Evolutionary conservation across 2,888 invertebrate genomes (phyloP), one percentile per base, ranked within the genome.

Genomic region (Aporophyla lueneburgensis): DNA sequence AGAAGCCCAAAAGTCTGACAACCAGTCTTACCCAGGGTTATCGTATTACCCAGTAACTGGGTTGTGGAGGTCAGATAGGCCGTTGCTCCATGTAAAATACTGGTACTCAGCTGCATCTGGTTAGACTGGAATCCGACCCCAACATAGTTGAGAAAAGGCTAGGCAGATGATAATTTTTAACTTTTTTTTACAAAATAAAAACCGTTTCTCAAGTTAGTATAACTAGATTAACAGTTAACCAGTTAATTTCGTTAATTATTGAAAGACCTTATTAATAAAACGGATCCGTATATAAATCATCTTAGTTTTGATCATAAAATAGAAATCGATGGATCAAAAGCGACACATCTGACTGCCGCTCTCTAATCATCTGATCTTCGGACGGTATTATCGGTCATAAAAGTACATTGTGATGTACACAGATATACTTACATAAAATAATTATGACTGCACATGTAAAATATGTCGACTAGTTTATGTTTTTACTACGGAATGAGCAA

Each of bases 291-390:
- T 74, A 79, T 85, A 87, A 86, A 87, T 87, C 86, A 83, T 71
- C 33, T 65, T 49, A 51, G 61, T 72, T 74, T 77, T 63, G 71
- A 74, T 78, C 71, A 24, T 85, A 78, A 83, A 85, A 72, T 83
- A 85, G 83, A 83, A 83, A 83, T 78, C 78, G 74, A 51, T 80
- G 76, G 65, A 82, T 82, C 85, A 82, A 84, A 71, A 81, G 66
- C 62, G 83, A 81, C 83, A 81, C 61, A 80, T 85, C 12, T 24
- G 56, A 67, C 56, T 59, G 66, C 68, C 66, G 62, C 85, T 85
- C 85, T 85, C 77, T 66, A 74, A 67, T 71, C 63, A 63, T 61
- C 43, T 27, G 84, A 43, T 70, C 63, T 61, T 68, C 53, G n/a
- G 58, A 46, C 12, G 40, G 83, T 81, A 83, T 69, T 49, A 62